phyloP scores from a whole-genome alignment of 2,888 invertebrate species.

The Brassicogethes aeneus region DNA sequence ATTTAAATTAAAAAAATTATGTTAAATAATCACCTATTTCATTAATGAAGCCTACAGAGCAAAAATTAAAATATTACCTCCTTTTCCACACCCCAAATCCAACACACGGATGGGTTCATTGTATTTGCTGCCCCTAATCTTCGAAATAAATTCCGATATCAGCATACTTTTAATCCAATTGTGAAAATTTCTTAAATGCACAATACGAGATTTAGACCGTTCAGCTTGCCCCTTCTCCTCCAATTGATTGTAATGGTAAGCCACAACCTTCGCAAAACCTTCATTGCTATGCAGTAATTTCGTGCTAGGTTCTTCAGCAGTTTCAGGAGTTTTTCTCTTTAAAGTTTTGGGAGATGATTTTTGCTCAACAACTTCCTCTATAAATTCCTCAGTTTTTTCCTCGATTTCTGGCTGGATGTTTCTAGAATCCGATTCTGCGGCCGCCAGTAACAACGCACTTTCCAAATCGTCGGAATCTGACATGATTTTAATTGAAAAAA shows the following conservation, averaged over 20 bases:
- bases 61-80: too few species aligned
- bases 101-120: slow-evolving; percentile 65
- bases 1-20: too few species aligned
- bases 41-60: too few species aligned
- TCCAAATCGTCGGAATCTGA: slow-evolving; percentile 33
- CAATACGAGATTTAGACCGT: slow-evolving; percentile 82
- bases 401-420: slow-evolving; percentile 12
- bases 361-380: slow-evolving; percentile 3
- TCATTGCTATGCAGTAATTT: slow-evolving; percentile 9
- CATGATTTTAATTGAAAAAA: too few species aligned
- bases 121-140: slow-evolving; percentile 53
- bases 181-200: slow-evolving; percentile 92
- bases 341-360: too few species aligned
- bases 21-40: too few species aligned
- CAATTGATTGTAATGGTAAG: slow-evolving; percentile 87
- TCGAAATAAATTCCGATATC: slow-evolving; percentile 72
- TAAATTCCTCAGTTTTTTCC: slow-evolving; percentile 11
- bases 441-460: slow-evolving; percentile 33
- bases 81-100: slow-evolving; percentile 97
- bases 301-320: slow-evolving; percentile 8
- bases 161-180: slow-evolving; percentile 98
- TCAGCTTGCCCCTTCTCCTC: slow-evolving; percentile 73
- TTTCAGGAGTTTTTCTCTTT: background rate
- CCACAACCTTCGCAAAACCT: slow-evolving; percentile 59
- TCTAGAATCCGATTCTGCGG: slow-evolving; percentile 35